These are phyloP conservation scores for Sebastolobus altivelis DNA, from an alignment of 2,797 vertebrate genomes.

Conservation along the genomic window DNA sequence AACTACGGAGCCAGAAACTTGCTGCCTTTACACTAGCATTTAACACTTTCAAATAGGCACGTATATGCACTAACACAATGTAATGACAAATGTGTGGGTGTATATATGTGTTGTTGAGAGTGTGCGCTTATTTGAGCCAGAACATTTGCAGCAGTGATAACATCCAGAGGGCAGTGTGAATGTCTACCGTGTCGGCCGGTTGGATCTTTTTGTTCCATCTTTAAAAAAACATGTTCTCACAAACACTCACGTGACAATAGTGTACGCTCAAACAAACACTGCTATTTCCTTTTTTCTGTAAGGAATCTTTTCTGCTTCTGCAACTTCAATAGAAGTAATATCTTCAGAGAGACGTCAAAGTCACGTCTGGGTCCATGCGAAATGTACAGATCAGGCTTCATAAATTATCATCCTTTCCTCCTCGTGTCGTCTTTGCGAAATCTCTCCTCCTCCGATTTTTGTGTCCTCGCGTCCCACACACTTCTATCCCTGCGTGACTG, in stretches of 20 bases:
- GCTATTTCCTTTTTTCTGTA: constrained; percentile 10
- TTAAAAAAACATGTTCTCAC: not conserved
- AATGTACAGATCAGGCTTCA: constrained; percentile 61
- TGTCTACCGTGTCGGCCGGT: not conserved
- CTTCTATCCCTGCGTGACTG: constrained; percentile 59
- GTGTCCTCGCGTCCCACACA: constrained; percentile 50
- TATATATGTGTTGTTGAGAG: constrained; percentile 18
- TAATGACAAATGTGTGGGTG: constrained; percentile 17
- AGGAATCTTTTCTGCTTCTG: constrained; percentile 2
- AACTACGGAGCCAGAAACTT: not conserved
- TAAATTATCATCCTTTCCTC: constrained; percentile 48
- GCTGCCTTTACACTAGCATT: not conserved
- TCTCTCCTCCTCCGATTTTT: constrained; percentile 27
- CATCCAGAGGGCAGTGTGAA: constrained; percentile 31
- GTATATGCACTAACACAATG: not conserved
- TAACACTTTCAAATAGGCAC: not conserved
- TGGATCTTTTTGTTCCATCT: constrained; percentile 24
- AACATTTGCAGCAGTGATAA: constrained; percentile 31
- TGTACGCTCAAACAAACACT: constrained; percentile 1
- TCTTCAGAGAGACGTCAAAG: constrained; percentile 8
- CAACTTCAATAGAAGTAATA: constrained; percentile 6
- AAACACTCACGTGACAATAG: not conserved
- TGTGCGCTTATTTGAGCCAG: not conserved
- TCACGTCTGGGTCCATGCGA: constrained; percentile 23
- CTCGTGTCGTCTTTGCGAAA: constrained; percentile 46